Evolutionary conservation across 92 coral and sea anemone species (phyloP).

Genomic region (Isaurus tuberculatus): DNA sequence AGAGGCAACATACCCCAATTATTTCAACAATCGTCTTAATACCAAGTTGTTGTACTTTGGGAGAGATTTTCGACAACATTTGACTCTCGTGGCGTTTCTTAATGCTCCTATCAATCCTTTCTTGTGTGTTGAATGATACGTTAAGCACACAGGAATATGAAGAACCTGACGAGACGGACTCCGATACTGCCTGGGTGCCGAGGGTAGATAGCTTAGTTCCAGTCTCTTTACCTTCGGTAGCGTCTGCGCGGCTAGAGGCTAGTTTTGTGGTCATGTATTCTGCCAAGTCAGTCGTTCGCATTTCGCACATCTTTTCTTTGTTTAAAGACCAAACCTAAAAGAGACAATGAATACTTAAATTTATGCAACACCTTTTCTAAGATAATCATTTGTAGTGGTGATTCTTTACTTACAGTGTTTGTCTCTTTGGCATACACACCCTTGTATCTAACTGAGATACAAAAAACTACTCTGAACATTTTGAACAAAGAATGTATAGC

Average conservation of each 20-base stretch:
- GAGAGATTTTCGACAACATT: slow-evolving; percentile 88
- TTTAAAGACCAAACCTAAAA: slow-evolving; percentile 82
- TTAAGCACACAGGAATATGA: slow-evolving; percentile 67
- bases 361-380: no score
- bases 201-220: slow-evolving; percentile 55
- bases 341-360: neutral
- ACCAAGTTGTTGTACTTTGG: slow-evolving; percentile 77
- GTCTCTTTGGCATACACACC: no score
- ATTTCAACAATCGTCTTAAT: slow-evolving; percentile 79
- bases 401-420: no score
- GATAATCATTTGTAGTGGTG: no score
- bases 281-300: slow-evolving; percentile 72
- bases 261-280: slow-evolving; percentile 82
- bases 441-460: no score
- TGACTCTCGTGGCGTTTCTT: slow-evolving; percentile 88
- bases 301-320: slow-evolving; percentile 80
- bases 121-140: slow-evolving; percentile 87
- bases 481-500: no score
- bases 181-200: slow-evolving; percentile 56
- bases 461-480: no score
- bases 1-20: slow-evolving; percentile 77
- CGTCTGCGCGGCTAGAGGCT: slow-evolving; percentile 63
- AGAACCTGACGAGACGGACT: slow-evolving; percentile 36
- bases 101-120: slow-evolving; percentile 75
- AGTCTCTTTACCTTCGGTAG: slow-evolving; percentile 61